These are phyloP conservation scores for Cotesia vestalis DNA, from an alignment of 1,140 invertebrate genomes.

Conservation along the genomic window DNA sequence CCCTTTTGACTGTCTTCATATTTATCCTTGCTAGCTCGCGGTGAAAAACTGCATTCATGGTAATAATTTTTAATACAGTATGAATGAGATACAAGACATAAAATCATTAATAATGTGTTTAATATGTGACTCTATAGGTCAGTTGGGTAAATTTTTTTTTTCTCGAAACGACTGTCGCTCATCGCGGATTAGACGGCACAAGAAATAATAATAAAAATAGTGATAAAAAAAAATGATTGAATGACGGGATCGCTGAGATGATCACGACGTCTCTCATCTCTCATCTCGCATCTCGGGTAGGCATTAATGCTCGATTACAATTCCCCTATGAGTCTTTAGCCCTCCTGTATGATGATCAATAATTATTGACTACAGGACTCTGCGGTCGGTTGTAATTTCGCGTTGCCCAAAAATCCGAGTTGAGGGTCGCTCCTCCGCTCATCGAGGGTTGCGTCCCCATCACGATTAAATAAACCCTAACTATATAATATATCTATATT, in stretches of 20 bases:
- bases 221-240: slow-evolving; percentile 27
- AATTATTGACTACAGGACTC: slow-evolving; percentile 36
- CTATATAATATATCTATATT: no score
- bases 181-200: slow-evolving; percentile 15
- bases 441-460: slow-evolving; percentile 33
- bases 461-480: background rate
- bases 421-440: background rate
- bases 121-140: background rate
- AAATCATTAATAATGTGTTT: no score
- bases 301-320: slow-evolving; percentile 34
- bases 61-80: no score
- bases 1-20: no score
- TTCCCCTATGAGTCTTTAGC: slow-evolving; percentile 3
- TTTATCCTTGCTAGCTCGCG: no score
- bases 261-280: background rate
- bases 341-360: slow-evolving; percentile 33
- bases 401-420: slow-evolving; percentile 22
- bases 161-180: slow-evolving; percentile 39
- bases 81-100: no score
- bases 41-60: no score
- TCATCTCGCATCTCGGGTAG: slow-evolving; percentile 12
- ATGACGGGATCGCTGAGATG: slow-evolving; percentile 1
- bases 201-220: slow-evolving; percentile 15
- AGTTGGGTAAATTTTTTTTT: slow-evolving; percentile 44
- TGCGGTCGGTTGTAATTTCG: slow-evolving; percentile 15